Evolutionary conservation across 2,797 vertebrate species (phyloP).

Genomic region (Vipera ursinii): DNA sequence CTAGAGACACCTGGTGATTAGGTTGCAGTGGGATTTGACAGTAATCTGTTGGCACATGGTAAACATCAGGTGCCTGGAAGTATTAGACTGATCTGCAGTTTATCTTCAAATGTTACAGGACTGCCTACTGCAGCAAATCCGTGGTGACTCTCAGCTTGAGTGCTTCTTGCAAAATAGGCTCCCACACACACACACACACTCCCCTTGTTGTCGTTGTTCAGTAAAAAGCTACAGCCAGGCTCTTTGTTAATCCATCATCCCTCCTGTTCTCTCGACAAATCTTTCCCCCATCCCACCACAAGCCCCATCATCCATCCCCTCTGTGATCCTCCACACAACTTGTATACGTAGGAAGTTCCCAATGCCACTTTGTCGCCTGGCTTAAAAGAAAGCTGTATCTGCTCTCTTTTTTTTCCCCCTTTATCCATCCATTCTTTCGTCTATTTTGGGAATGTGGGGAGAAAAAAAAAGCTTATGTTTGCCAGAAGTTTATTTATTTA

Average conservation of each 20-base stretch:
- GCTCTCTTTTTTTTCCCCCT: background rate
- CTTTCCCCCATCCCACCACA: background rate
- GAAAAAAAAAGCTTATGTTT: slow-evolving; percentile 14
- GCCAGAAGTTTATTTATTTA: background rate
- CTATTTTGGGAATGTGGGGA: background rate
- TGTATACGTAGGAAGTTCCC: slow-evolving; percentile 28
- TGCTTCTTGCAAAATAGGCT: slow-evolving; percentile 25
- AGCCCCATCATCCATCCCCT: slow-evolving; percentile 24
- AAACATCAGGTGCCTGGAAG: slow-evolving; percentile 35
- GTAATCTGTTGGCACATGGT: slow-evolving; percentile 48
- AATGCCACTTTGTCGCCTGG: background rate
- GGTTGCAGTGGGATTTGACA: slow-evolving; percentile 48
- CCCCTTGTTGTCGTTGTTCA: background rate
- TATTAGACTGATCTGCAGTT: slow-evolving; percentile 43
- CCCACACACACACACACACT: too few relatives aligned
- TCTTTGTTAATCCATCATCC: slow-evolving; percentile 8
- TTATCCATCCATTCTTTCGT: slow-evolving; percentile 23
- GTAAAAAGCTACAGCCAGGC: slow-evolving; percentile 3
- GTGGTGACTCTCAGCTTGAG: background rate
- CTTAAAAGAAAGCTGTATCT: slow-evolving; percentile 19
- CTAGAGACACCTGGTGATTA: slow-evolving; percentile 50
- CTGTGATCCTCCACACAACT: slow-evolving; percentile 10
- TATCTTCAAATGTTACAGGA: slow-evolving; percentile 46
- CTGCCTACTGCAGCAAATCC: slow-evolving; percentile 22
- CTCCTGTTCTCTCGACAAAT: slow-evolving; percentile 32